Evolutionary conservation across 2,888 invertebrate genomes (phyloP).

Genomic region (Chorisops tibialis): DNA sequence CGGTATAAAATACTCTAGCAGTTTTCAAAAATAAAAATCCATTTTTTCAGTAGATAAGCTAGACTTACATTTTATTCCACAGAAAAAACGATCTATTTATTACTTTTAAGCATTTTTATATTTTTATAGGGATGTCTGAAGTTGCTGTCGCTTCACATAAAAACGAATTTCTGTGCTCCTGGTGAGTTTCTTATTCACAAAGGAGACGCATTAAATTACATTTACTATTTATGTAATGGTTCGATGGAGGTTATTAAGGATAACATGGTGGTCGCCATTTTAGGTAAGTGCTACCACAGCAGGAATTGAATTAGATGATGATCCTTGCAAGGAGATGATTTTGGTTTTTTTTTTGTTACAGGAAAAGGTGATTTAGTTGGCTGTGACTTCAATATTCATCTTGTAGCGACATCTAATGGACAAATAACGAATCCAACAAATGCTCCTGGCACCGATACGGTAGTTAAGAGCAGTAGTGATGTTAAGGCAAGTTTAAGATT

Average conservation of each 20-base stretch:
- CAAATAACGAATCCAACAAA: conserved; percentile 58
- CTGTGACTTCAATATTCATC: conserved; percentile 81
- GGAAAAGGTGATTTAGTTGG: conserved; percentile 96
- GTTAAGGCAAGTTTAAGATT: conserved; percentile 61
- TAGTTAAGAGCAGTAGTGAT: conserved; percentile 91
- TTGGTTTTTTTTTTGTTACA: conserved; percentile 47
- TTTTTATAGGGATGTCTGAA: conserved; percentile 74
- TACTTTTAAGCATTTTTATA: too few species aligned
- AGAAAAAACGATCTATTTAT: too few species aligned
- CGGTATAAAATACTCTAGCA: too few species aligned
- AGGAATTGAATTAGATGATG: conserved; percentile 2
- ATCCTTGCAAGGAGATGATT: background rate
- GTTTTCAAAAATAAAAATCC: too few species aligned
- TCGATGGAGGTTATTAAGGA: conserved; percentile 97
- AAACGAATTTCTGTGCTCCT: conserved; percentile 93
- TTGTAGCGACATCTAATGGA: conserved; percentile 65
- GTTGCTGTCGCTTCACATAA: conserved; percentile 84
- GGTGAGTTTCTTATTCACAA: conserved; percentile 92
- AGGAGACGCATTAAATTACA: conserved; percentile 89
- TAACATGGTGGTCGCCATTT: conserved; percentile 93
- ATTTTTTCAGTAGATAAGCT: too few species aligned
- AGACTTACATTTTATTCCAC: too few species aligned
- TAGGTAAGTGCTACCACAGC: conserved; percentile 64
- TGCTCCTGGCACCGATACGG: conserved; percentile 63
- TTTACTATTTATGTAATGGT: conserved; percentile 94